Evolutionary conservation across 2,888 invertebrate genomes (phyloP), one percentile per base, ranked within the genome.

Genomic region (Calephelis perditalis): DNA sequence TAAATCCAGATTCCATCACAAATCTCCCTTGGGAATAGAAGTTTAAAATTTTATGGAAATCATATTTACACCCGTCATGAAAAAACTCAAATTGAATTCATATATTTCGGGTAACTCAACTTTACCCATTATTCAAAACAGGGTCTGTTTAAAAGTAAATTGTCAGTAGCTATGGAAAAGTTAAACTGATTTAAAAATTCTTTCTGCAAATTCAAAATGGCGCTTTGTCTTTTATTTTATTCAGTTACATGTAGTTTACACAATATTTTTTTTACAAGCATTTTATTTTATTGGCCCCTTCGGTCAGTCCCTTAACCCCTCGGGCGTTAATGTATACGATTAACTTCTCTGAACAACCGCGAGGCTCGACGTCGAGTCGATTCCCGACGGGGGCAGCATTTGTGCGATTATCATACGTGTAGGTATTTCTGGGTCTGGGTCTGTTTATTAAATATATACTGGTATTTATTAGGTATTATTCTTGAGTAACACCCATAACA

Each of bases 71-170:
- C 79, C 78, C 35, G 77, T 76, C 77, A 81, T 81, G 81, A 83
- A 81, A 78, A 81, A 82, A 82, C 83, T 81, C 79, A 62, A 37
- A 81, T 74, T 52, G 52, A 52, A 52, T 52, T 52, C 52, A 52
- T 52, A 35, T 52, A 52, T 52, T 52, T 52, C 15, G 11, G 26
- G 52, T 11, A 52, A 52, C 52, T 79, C 75, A 86, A 84, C 86
- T 87, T 84, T 70, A 40, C 62, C 77, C 78, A 84, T 87, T 82
- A 85, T 77, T 86, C 82, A 82, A 71, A 68, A 71, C 70, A 70
- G 73, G 70, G 74, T 71, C 73, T 76, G 76, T 78, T 80, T 82
- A 75, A 72, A 74, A 79, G 74, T 74, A 77, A 71, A 63, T 69
- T 68, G 75, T 80, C 78, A 72, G 76, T 74, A 71, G 70, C 71